Conservation (phyloP, 1,140 invertebrate genomes). For the Monochamus saltuarius region DNA sequence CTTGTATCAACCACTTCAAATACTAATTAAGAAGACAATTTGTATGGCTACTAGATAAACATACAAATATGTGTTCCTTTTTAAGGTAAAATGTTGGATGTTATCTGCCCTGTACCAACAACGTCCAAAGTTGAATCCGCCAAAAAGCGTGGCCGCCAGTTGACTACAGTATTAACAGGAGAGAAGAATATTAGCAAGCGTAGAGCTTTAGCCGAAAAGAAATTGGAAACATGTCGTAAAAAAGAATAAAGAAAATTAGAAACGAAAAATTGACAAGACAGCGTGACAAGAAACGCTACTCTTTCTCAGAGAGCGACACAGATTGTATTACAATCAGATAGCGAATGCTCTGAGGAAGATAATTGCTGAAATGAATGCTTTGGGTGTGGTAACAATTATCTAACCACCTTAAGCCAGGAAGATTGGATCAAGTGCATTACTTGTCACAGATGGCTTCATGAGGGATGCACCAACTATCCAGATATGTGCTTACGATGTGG, state of each 20-base stretch:
- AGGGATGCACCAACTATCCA: slow-evolving; percentile 14
- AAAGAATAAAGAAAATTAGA: neutral
- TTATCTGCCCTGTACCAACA: neutral
- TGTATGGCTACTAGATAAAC: too few species aligned
- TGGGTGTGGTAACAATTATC: slow-evolving; percentile 14
- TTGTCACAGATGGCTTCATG: slow-evolving; percentile 16
- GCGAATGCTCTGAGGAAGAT: neutral
- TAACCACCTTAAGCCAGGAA: slow-evolving; percentile 1
- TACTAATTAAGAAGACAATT: neutral
- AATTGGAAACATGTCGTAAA: neutral
- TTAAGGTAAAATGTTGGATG: too few species aligned
- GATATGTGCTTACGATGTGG: too few species aligned
- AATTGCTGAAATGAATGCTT: slow-evolving; percentile 9
- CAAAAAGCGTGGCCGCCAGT: neutral
- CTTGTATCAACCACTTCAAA: neutral
- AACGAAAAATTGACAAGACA: slow-evolving; percentile 2
- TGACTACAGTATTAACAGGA: neutral
- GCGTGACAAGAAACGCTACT: too few species aligned
- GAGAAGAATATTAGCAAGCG: slow-evolving; percentile 4
- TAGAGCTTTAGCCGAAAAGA: neutral
- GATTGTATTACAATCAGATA: neutral
- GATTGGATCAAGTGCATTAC: slow-evolving; percentile 17
- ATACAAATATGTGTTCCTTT: too few species aligned
- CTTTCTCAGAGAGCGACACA: too few species aligned
- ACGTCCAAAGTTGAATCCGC: too few species aligned